phyloP scores from a whole-genome alignment of 2,113 vertebrate genomes.

The Excalfactoria chinensis region DNA sequence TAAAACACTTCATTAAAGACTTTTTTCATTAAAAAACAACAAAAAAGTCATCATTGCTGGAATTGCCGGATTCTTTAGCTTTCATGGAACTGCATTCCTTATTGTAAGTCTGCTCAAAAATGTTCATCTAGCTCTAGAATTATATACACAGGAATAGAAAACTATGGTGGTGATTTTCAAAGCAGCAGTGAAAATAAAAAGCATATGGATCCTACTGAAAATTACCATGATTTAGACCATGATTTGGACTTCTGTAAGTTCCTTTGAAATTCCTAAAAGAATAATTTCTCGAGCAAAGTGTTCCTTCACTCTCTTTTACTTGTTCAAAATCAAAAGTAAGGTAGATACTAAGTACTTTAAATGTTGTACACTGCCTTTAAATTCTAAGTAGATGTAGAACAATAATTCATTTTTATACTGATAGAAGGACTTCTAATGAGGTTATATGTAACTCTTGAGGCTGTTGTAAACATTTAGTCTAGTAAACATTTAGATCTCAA shows the following conservation, averaged over 20 bases:
- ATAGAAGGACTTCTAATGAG: neutral
- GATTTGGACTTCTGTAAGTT: neutral
- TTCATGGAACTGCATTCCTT: neutral
- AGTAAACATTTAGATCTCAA: neutral
- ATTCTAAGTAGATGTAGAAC: neutral
- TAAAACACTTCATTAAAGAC: neutral
- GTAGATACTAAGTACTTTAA: neutral
- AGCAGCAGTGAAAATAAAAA: neutral
- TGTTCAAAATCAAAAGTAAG: conserved; percentile 11
- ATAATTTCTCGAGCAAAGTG: neutral
- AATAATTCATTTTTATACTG: neutral
- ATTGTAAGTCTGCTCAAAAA: neutral
- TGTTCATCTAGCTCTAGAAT: neutral
- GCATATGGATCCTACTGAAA: neutral
- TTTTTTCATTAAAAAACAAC: neutral
- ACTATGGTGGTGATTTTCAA: neutral
- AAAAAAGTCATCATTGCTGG: neutral
- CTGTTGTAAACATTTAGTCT: too few species aligned
- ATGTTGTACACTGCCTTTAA: neutral
- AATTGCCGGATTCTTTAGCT: neutral
- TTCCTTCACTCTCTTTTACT: neutral
- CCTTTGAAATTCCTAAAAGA: neutral
- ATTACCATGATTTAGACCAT: neutral
- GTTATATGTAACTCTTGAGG: neutral
- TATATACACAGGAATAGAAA: neutral